phyloP scores from a whole-genome alignment of 2,888 invertebrate species.

The Thymelicus acteon region DNA sequence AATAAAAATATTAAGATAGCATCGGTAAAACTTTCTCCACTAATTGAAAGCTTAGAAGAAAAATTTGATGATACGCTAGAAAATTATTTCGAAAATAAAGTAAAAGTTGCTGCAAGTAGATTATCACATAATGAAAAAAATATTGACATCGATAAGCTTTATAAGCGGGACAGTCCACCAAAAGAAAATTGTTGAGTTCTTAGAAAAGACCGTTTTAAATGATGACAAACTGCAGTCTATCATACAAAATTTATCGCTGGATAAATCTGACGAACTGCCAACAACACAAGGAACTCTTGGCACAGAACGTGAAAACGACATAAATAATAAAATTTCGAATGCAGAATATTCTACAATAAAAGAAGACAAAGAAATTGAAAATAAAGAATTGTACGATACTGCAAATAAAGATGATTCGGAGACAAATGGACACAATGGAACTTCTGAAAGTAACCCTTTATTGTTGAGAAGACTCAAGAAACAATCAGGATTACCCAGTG shows the following conservation, averaged over 20 bases:
- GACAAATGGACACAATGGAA: conserved; percentile 12
- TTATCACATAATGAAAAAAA: conserved; percentile 56
- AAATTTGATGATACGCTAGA: conserved; percentile 15
- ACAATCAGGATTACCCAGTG: conserved; percentile 66
- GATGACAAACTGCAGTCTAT: conserved; percentile 77
- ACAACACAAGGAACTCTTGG: conserved; percentile 34
- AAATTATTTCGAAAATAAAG: conserved; percentile 38
- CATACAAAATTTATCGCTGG: conserved; percentile 74
- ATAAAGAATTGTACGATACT: conserved; percentile 22
- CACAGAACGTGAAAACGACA: conserved; percentile 41
- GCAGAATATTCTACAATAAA: conserved; percentile 20
- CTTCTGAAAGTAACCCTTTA: conserved; percentile 57
- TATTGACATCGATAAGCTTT: conserved; percentile 46
- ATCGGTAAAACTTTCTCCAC: conserved; percentile 26
- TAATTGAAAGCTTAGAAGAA: conserved; percentile 27
- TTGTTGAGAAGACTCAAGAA: conserved; percentile 65
- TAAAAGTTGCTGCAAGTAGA: conserved; percentile 40
- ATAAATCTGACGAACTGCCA: conserved; percentile 49
- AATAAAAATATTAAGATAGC: conserved; percentile 15
- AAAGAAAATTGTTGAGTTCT: conserved; percentile 76
- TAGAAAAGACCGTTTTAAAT: conserved; percentile 76
- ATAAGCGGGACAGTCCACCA: conserved; percentile 73
- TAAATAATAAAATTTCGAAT: conserved; percentile 39
- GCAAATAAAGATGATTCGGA: conserved; percentile 29
- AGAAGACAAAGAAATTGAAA: conserved; percentile 20